Percentiles rank a stretch among this genome's conserved stretches.
Evolutionary conservation across 1,140 invertebrate genomes (phyloP).

Genomic region (Drosophila subobscura): DNA sequence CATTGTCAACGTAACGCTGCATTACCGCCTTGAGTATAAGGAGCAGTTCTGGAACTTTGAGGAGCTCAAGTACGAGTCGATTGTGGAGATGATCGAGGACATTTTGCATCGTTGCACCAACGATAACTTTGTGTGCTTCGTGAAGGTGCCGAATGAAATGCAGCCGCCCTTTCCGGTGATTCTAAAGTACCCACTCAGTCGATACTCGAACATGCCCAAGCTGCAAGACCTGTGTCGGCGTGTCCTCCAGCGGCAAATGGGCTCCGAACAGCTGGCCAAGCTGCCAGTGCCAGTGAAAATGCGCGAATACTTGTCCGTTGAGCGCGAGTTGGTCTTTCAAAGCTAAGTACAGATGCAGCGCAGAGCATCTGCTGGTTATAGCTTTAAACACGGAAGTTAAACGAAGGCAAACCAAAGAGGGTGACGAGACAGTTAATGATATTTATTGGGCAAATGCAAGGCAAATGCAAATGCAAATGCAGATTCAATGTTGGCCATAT

Average conservation of each 20-base stretch:
- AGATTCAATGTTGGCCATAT: slow-evolving; percentile 31
- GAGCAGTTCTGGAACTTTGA: slow-evolving; percentile 85
- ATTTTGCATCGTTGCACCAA: slow-evolving; percentile 88
- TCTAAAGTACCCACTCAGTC: slow-evolving; percentile 90
- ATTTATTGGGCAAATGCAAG: slow-evolving; percentile 42
- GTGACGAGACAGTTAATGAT: slow-evolving; percentile 30
- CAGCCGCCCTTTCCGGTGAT: slow-evolving; percentile 89
- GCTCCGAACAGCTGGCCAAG: slow-evolving; percentile 88
- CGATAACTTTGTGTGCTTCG: slow-evolving; percentile 89
- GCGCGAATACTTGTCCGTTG: slow-evolving; percentile 87
- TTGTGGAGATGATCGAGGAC: slow-evolving; percentile 89
- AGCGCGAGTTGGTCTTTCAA: slow-evolving; percentile 85
- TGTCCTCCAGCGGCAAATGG: slow-evolving; percentile 89
- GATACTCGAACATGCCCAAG: slow-evolving; percentile 89
- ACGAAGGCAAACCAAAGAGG: slow-evolving; percentile 64
- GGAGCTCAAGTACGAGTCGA: slow-evolving; percentile 87
- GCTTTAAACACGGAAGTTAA: slow-evolving; percentile 59
- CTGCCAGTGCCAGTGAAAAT: slow-evolving; percentile 89
- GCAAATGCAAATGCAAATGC: neutral
- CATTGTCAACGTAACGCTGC: slow-evolving; percentile 89
- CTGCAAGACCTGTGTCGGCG: slow-evolving; percentile 91
- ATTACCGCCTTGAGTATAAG: slow-evolving; percentile 84
- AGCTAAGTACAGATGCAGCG: slow-evolving; percentile 41
- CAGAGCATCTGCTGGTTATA: slow-evolving; percentile 46
- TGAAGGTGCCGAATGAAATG: slow-evolving; percentile 87